Percentiles rank a stretch among this genome's conserved stretches.
phyloP scores from a whole-genome alignment of 1,140 invertebrate genomes.

The Agrilus planipennis region DNA sequence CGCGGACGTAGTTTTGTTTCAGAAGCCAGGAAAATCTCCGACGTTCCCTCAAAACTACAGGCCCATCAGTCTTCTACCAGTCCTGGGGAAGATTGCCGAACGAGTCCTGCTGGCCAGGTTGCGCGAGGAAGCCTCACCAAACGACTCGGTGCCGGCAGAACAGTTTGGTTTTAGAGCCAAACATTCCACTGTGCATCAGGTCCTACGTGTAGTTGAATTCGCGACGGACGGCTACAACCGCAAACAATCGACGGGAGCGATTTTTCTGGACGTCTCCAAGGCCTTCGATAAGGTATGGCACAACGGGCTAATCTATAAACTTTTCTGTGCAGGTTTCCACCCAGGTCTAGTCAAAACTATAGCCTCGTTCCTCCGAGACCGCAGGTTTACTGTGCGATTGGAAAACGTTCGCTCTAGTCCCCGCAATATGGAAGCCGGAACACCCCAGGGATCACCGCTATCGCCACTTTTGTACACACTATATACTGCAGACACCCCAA shows the following conservation, averaged over 20 bases:
- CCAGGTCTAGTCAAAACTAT: slow-evolving; percentile 5
- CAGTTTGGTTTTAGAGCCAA: slow-evolving; percentile 15
- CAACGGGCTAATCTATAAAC: slow-evolving; percentile 15
- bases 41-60: slow-evolving; percentile 9
- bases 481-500: slow-evolving; percentile 16
- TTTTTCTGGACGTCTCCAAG: slow-evolving; percentile 18
- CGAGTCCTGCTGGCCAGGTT: slow-evolving; percentile 12
- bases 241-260: slow-evolving; percentile 13
- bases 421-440: slow-evolving; percentile 12
- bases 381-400: slow-evolving; percentile 9
- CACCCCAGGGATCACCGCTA: slow-evolving; percentile 20
- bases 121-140: slow-evolving; percentile 1
- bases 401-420: slow-evolving; percentile 3
- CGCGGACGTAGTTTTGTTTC: background rate
- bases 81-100: slow-evolving; percentile 15
- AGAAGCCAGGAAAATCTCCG: slow-evolving; percentile 6
- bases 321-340: slow-evolving; percentile 8
- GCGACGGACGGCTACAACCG: slow-evolving; percentile 12
- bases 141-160: slow-evolving; percentile 7
- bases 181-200: slow-evolving; percentile 14
- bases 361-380: slow-evolving; percentile 8
- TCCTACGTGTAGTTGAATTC: slow-evolving; percentile 9
- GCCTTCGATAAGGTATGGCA: slow-evolving; percentile 23
- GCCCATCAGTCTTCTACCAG: slow-evolving; percentile 18
- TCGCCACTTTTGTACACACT: slow-evolving; percentile 15